These are phyloP conservation scores for Cygnus atratus DNA, from an alignment of 2,113 vertebrate genomes.

Conservation along the genomic window DNA sequence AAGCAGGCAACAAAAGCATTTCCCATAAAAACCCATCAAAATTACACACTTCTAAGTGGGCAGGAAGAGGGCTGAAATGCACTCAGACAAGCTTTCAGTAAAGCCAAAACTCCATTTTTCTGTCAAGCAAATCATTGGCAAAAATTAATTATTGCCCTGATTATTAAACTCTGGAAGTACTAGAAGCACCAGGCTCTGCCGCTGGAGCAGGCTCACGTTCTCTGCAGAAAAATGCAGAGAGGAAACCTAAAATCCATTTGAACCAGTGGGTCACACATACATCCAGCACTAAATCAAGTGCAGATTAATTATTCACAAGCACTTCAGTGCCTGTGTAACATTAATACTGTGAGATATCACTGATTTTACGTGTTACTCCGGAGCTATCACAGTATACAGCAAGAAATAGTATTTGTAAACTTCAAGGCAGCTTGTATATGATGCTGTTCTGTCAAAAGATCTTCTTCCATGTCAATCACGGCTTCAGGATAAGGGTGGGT, in stretches of 20 bases:
- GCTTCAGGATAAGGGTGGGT: neutral
- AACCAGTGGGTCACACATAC: neutral
- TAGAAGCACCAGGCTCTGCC: neutral
- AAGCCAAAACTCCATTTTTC: neutral
- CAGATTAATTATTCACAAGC: neutral
- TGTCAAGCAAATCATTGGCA: neutral
- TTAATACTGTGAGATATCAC: neutral
- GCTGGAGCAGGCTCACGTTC: neutral
- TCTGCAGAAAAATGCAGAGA: neutral
- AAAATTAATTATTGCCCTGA: neutral
- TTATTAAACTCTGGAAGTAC: neutral
- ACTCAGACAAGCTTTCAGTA: neutral
- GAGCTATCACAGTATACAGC: neutral
- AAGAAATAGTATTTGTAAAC: slow-evolving; percentile 18
- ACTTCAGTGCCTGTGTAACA: neutral
- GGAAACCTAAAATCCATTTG: neutral
- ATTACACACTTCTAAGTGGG: neutral
- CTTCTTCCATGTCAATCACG: neutral
- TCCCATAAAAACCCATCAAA: neutral
- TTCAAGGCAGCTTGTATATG: neutral
- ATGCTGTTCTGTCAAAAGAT: neutral
- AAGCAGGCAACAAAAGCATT: neutral
- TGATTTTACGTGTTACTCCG: neutral
- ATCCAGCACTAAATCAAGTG: neutral
- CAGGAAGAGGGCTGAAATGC: neutral